Base-by-base conservation (phyloP, 2,797 vertebrate species). In the Sebastes minor region DNA sequence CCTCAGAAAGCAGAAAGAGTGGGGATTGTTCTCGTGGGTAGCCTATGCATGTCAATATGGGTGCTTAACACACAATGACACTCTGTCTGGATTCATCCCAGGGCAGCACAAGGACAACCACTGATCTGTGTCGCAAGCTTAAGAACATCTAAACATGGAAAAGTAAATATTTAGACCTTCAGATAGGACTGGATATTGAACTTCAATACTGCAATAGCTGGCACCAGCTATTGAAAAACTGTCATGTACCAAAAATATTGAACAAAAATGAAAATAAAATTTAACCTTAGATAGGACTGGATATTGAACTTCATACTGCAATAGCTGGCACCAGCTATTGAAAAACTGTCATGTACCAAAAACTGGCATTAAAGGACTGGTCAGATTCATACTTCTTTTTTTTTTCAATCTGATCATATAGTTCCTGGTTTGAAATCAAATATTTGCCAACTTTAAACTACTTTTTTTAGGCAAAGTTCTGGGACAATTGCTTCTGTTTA, bases 61-160 rank as follows among this genome's bases (percentile, higher is more conserved):
- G 60, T 69, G 56, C 82, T 86, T 78, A 72, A 74, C 74, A 76
- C 57, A 94, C 92, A 95, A 94, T 87, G 80, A 65, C 33, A 49
- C 67, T 83, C 81, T 91, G 82, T 92, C 57, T 76, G 68, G 73
- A 65, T 73, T 81, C 65, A 74, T 71, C 83, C 57, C 57, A 70
- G 68, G 59, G 78, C 65, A 80, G 65, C 79, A 86, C 82, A 91
- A 81, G 86, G 82, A 80, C 73, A 83, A 60, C 67, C 33, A 52
- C 74, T 68, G 67, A 86, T 85, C 33, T 76, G 71, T 86, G 62
- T 63, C 5, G 35, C 38, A 61, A 63, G 74, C 77, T 63, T 49
- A 53, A 20, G 82, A 57, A 70, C 33, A 73, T 61, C 59, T 62
- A 69, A 74, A 87, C 28, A 35, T 20, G 28, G 38, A 12, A 83